A percentile compares a stretch with the other conserved stretches of the same genome.
Evolutionary conservation across 2,797 vertebrate species (phyloP).

Genomic region (Galagoides demidoff): DNA sequence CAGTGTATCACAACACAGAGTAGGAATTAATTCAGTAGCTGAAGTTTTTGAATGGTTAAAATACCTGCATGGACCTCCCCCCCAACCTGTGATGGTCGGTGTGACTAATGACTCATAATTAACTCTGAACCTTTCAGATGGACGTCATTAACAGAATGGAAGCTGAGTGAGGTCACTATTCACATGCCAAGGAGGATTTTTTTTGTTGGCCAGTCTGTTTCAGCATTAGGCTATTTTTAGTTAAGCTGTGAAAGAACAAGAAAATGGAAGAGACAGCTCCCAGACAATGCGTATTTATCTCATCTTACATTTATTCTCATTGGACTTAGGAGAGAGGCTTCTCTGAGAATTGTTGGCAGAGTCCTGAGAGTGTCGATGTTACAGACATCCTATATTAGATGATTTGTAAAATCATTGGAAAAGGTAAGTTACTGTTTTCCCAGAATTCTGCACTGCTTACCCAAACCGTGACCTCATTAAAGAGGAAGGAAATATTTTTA

Average conservation of each 20-base stretch:
- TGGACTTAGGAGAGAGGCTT: not conserved
- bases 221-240: not conserved
- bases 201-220: not conserved
- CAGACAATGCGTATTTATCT: not conserved
- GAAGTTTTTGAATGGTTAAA: not conserved
- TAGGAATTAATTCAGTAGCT: not conserved
- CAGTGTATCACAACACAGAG: not conserved
- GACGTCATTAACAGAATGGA: not conserved
- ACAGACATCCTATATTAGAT: not conserved
- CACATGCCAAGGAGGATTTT: not conserved
- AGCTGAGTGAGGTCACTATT: not conserved
- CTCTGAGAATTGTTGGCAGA: not conserved
- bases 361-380: not conserved
- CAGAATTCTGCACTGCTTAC: not conserved
- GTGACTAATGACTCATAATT: not conserved
- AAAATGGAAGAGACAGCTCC: slow-evolving; percentile 18
- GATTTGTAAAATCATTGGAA: not conserved
- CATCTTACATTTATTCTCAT: slow-evolving; percentile 17
- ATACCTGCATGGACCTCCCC: not conserved
- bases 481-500: slow-evolving; percentile 4
- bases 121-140: not conserved
- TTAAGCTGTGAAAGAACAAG: slow-evolving; percentile 12
- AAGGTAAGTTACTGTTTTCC: slow-evolving; percentile 18
- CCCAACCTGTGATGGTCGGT: not conserved
- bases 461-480: slow-evolving; percentile 18